A percentile compares a stretch with the other conserved stretches of the same genome.
phyloP scores from a whole-genome alignment of 2,888 invertebrate genomes.

The Nomada lathburiana region DNA sequence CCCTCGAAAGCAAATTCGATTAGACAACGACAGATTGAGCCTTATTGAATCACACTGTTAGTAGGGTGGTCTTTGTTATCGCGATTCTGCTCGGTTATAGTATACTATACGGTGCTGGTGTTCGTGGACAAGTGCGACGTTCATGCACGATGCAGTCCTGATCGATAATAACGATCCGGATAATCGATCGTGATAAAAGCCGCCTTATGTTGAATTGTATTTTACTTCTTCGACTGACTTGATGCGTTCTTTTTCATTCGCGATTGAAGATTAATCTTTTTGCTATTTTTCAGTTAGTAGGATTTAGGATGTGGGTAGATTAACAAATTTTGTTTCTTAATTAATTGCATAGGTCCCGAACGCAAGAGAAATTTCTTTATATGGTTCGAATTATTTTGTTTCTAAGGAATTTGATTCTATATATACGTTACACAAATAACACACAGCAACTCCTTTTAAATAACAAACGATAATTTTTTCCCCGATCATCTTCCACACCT shows the following conservation, averaged over 20 bases:
- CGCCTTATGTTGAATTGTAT: constrained; percentile 44
- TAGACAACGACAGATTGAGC: constrained; percentile 68
- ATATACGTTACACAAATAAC: too few relatives aligned
- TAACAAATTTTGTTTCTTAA: too few relatives aligned
- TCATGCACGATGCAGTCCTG: constrained; percentile 4
- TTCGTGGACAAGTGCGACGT: constrained; percentile 11
- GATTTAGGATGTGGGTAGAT: too few relatives aligned
- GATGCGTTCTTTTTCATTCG: too few relatives aligned
- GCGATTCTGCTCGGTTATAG: constrained; percentile 42
- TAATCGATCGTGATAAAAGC: constrained; percentile 58
- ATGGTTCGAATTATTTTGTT: too few relatives aligned
- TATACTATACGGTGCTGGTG: neutral
- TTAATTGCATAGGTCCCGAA: too few relatives aligned
- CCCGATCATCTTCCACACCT: too few relatives aligned
- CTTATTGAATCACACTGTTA: constrained; percentile 69
- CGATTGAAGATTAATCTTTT: neutral
- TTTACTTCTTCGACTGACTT: constrained; percentile 9
- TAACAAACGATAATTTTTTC: too few relatives aligned
- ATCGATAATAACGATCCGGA: constrained; percentile 58
- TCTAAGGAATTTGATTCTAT: too few relatives aligned
- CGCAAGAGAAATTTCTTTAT: too few relatives aligned
- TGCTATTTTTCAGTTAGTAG: neutral
- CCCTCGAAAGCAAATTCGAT: constrained; percentile 67
- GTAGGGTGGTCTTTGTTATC: constrained; percentile 64
- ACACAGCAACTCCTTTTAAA: too few relatives aligned